Evolutionary conservation across 2,797 vertebrate species (phyloP).

Genomic region (Melanotaenia trifasciata): DNA sequence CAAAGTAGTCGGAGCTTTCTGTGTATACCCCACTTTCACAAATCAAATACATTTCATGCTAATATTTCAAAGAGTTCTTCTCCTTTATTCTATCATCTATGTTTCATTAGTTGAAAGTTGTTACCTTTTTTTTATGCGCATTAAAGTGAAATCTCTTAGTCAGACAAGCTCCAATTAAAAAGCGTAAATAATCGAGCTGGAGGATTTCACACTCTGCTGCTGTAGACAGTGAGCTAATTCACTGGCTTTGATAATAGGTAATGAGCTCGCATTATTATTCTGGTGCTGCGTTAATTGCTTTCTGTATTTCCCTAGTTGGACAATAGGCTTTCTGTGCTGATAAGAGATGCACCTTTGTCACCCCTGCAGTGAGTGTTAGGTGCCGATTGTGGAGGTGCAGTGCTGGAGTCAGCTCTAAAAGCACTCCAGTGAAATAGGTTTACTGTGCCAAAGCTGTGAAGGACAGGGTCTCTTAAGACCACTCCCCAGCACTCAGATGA

Average conservation of each 20-base stretch:
- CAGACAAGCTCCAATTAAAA: conserved; percentile 85
- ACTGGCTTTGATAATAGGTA: conserved; percentile 86
- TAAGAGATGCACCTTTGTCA: conserved; percentile 87
- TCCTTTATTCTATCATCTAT: conserved; percentile 82
- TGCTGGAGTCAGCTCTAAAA: conserved; percentile 82
- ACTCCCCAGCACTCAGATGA: conserved; percentile 71
- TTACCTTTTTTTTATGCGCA: conserved; percentile 77
- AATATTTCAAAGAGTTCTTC: conserved; percentile 77
- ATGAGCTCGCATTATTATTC: conserved; percentile 88
- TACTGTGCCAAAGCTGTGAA: conserved; percentile 81
- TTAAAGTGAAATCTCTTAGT: conserved; percentile 85
- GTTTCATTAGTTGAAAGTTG: conserved; percentile 83
- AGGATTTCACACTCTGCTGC: conserved; percentile 84
- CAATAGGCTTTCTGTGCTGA: conserved; percentile 85
- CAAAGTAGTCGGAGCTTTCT: conserved; percentile 69
- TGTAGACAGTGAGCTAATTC: conserved; percentile 87
- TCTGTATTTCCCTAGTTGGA: conserved; percentile 86
- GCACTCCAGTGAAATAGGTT: conserved; percentile 85
- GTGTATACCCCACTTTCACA: conserved; percentile 77
- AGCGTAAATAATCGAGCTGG: conserved; percentile 83
- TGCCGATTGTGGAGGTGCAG: conserved; percentile 80
- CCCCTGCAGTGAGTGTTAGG: conserved; percentile 82
- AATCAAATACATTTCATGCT: conserved; percentile 80
- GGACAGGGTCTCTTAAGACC: conserved; percentile 81
- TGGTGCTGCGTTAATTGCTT: conserved; percentile 86